Percentiles rank a stretch among this genome's conserved stretches.
These are phyloP conservation scores for Toxotes chatareus DNA, from an alignment of 2,113 vertebrate genomes.

Conservation along the genomic window DNA sequence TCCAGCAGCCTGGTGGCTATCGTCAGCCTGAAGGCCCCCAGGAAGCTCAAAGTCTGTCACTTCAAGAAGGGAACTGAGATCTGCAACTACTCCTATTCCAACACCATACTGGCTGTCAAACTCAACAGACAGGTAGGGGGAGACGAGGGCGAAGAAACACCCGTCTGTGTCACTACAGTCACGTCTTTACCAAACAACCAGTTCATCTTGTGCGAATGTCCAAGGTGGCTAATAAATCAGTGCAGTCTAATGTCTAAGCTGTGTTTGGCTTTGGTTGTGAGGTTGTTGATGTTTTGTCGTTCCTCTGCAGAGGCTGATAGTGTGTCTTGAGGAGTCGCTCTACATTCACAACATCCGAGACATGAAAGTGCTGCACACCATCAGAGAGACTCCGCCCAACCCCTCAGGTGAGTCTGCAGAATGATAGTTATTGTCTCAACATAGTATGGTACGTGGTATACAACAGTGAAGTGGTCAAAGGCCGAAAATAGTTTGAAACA, in stretches of 20 bases:
- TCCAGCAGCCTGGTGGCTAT: conserved; percentile 98
- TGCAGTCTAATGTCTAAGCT: neutral
- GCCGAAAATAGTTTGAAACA: too few species aligned
- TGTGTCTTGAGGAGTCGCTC: conserved; percentile 98
- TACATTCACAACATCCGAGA: conserved; percentile 99
- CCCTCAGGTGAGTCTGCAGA: conserved; percentile 86
- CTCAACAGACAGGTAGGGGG: conserved; percentile 95
- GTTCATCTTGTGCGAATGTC: neutral
- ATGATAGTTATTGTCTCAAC: neutral
- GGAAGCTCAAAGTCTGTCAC: conserved; percentile 99
- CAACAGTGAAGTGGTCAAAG: neutral
- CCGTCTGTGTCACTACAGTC: neutral
- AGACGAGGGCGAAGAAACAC: neutral
- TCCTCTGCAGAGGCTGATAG: conserved; percentile 91
- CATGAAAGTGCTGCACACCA: conserved; percentile 99
- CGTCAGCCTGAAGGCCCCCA: conserved; percentile 98
- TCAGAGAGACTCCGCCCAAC: conserved; percentile 98
- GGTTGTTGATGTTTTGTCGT: conserved; percentile 10
- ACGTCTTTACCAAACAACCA: neutral
- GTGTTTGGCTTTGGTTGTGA: neutral
- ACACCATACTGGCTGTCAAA: conserved; percentile 98
- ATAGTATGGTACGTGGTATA: neutral
- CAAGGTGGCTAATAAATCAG: neutral
- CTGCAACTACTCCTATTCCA: conserved; percentile 99
- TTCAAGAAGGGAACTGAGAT: conserved; percentile 99